Conservation (phyloP, 53 echinoderm and acorn worm genomes). For the Stichopus horrens region DNA sequence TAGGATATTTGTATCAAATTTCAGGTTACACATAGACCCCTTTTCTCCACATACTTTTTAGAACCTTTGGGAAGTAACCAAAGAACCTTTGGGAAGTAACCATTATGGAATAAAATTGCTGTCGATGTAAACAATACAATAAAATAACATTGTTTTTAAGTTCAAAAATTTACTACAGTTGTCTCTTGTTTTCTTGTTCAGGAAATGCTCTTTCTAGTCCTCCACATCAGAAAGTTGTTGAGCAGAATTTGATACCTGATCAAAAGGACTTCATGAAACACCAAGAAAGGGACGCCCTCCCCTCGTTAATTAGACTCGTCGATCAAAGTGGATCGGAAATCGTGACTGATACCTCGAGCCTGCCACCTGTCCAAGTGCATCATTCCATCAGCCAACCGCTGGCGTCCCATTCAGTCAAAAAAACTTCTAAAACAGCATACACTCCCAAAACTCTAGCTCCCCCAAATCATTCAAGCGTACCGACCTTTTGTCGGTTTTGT, state of each 20-base stretch:
- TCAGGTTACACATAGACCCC: too few species aligned
- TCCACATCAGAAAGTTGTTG: background rate
- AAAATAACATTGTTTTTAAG: background rate
- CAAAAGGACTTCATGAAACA: background rate
- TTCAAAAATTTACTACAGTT: background rate
- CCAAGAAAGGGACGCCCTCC: background rate
- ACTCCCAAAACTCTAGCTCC: too few species aligned
- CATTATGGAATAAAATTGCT: too few species aligned
- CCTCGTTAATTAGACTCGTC: background rate
- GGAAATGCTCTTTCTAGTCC: background rate
- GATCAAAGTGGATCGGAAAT: background rate
- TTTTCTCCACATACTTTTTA: too few species aligned
- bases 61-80: too few species aligned
- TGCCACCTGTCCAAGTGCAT: background rate
- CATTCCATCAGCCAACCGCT: background rate
- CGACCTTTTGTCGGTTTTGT: background rate
- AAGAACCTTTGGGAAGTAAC: too few species aligned
- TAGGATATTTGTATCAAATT: too few species aligned
- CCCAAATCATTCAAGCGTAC: too few species aligned
- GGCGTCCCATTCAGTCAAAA: background rate
- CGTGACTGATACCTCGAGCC: background rate
- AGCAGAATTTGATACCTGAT: background rate
- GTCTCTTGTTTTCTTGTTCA: constrained; percentile 26
- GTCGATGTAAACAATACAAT: background rate
- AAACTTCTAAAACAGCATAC: background rate